Evolutionary conservation across 2,888 invertebrate genomes (phyloP), one percentile per base, ranked within the genome.

Genomic region (Adelphocoris suturalis): DNA sequence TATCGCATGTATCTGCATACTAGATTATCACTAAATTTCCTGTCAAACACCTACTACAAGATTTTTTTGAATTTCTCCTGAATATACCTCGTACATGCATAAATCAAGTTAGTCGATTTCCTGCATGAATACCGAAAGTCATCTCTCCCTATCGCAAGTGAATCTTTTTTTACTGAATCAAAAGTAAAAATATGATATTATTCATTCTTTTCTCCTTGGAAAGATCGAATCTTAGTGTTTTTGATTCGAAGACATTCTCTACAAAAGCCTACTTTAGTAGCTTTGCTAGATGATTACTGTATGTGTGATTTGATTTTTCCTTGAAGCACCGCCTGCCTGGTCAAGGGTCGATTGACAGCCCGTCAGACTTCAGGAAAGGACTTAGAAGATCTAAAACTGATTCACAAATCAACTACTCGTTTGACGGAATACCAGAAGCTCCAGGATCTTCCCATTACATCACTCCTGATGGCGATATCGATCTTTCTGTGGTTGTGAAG

Each of bases 381-480:
- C 94, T 97, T 90, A 96, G 96, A 0, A 95, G 98, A 85, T 98
- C 98, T 0, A 97, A 97, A 92, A 98, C 98, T 0, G 98, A 98
- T 93, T 97, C 98, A 0, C 97, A 98, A 92, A 98, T 98, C 89
- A 97, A 97, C 7, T 98, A 98, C 92, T 95, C 96, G 0, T 96
- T 96, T 0, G 97, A 97, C 91, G 98, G 98, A 92, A 95, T 97
- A 90, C 96, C 97, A 0, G 98, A 98, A 94, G 98, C 97, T 0
- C 96, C 97, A 0, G 98, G 98, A 0, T 97, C 99, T 0, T 94
- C 96, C 27, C 96, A 97, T 93, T 99, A 99, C 93, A 99, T 99
- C 90, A 99, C 98, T 47, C 96, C 97, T 92, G 98, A 99, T 92
- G 99, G 99, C 0, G 97, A 98, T 93, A 96, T 99, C 90, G 98